Conservation (phyloP, 2,888 invertebrate species). For the Xylota segnis region DNA sequence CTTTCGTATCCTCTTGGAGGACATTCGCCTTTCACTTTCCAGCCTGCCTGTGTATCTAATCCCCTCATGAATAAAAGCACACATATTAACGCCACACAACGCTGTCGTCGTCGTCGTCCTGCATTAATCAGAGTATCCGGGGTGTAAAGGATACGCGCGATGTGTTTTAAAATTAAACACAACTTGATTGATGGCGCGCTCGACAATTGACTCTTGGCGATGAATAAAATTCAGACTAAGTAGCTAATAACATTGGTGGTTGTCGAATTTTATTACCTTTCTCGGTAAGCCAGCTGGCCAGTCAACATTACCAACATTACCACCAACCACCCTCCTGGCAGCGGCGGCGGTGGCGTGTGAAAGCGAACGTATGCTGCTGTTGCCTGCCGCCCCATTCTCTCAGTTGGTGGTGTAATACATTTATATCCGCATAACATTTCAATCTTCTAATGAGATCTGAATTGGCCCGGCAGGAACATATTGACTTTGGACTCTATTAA, state of each 20-base stretch:
- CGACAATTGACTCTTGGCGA: slow-evolving; percentile 69
- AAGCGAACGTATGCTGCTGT: slow-evolving; percentile 70
- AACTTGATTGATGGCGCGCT: slow-evolving; percentile 76
- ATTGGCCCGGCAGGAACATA: slow-evolving; percentile 68
- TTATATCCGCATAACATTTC: slow-evolving; percentile 73
- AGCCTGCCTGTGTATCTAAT: slow-evolving; percentile 49
- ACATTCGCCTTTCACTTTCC: slow-evolving; percentile 17
- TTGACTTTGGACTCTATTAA: slow-evolving; percentile 61
- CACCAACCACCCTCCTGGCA: slow-evolving; percentile 29
- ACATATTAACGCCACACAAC: slow-evolving; percentile 49
- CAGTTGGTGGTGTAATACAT: slow-evolving; percentile 71
- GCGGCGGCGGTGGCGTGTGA: slow-evolving; percentile 54
- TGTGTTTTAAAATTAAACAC: slow-evolving; percentile 74
- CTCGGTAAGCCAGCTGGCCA: background rate
- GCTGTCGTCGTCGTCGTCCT: background rate
- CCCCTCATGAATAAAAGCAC: slow-evolving; percentile 74
- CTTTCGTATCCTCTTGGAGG: slow-evolving; percentile 15
- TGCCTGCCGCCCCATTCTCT: slow-evolving; percentile 40
- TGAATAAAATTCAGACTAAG: slow-evolving; percentile 72
- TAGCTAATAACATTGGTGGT: slow-evolving; percentile 74
- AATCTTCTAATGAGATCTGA: slow-evolving; percentile 75
- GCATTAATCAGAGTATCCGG: slow-evolving; percentile 56
- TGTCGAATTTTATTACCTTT: slow-evolving; percentile 72
- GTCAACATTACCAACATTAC: slow-evolving; percentile 27
- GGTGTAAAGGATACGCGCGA: slow-evolving; percentile 26